A percentile compares a stretch with the other conserved stretches of the same genome.
Conservation (phyloP, 2,888 invertebrate genomes). For the Hirtodrosophila trivittata region DNA sequence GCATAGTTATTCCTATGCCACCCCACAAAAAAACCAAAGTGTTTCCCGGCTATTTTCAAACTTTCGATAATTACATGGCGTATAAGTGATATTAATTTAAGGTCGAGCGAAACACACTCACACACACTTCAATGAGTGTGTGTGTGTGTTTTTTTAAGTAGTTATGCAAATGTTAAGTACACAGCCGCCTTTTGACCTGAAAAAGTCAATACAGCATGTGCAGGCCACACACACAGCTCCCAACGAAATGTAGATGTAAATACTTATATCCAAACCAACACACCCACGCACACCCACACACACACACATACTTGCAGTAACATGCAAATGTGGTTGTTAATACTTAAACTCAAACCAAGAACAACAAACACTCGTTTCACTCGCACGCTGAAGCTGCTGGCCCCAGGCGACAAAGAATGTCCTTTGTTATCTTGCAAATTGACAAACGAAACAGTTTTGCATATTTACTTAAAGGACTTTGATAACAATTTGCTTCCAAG, state of each 20-base stretch:
- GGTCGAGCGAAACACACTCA: constrained; percentile 43
- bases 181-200: constrained; percentile 69
- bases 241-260: constrained; percentile 28
- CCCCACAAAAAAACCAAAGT: constrained; percentile 14
- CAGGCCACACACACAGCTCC: too few species aligned
- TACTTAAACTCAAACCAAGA: not conserved
- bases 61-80: constrained; percentile 50
- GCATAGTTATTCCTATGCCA: not conserved
- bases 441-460: not conserved
- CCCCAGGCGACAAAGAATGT: constrained; percentile 24
- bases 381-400: constrained; percentile 18
- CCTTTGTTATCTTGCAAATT: not conserved
- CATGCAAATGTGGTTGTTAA: constrained; percentile 9
- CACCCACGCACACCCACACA: constrained; percentile 14
- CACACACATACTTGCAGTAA: too few species aligned
- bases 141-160: constrained; percentile 47
- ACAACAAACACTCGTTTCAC: constrained; percentile 25
- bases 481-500: too few species aligned
- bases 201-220: constrained; percentile 67
- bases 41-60: constrained; percentile 38
- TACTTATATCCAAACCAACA: constrained; percentile 1
- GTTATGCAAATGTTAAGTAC: constrained; percentile 70
- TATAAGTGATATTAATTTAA: constrained; percentile 69
- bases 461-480: too few species aligned
- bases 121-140: constrained; percentile 10